These are phyloP conservation scores for Arctocebus calabarensis DNA, from an alignment of 2,797 vertebrate genomes.

Conservation along the genomic window DNA sequence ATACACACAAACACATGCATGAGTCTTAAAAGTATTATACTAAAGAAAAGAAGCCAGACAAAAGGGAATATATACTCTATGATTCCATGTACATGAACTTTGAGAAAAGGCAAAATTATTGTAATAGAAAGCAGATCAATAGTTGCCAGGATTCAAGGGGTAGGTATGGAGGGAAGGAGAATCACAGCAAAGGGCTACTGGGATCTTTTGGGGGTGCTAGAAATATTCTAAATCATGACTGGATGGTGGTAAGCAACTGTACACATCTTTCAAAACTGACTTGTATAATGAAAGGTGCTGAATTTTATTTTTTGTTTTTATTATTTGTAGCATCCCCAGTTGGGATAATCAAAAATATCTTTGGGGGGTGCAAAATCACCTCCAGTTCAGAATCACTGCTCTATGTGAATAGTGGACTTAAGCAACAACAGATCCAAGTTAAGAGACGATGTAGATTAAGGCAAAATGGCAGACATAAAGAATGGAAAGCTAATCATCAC, in stretches of 20 bases:
- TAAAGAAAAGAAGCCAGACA: not conserved
- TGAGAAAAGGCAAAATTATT: conserved; percentile 1
- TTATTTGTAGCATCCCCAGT: too few relatives aligned
- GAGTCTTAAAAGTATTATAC: not conserved
- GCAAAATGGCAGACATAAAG: not conserved
- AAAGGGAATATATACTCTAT: not conserved
- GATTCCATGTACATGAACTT: not conserved
- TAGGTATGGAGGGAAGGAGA: not conserved
- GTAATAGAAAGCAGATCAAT: not conserved
- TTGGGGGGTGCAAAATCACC: not conserved
- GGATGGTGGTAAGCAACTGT: not conserved
- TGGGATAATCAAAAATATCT: not conserved
- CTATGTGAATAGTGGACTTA: not conserved
- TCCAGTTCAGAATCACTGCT: not conserved
- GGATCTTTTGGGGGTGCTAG: not conserved
- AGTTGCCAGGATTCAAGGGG: not conserved
- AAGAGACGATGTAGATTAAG: not conserved
- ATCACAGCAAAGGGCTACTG: not conserved
- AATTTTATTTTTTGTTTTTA: not conserved
- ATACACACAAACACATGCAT: not conserved
- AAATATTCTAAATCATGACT: not conserved
- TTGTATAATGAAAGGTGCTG: not conserved
- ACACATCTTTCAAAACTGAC: not conserved
- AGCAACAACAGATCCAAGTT: not conserved
- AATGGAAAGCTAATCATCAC: not conserved